Percentiles rank a stretch among this genome's conserved stretches.
phyloP scores from a whole-genome alignment of 2,888 invertebrate genomes.

The Argyresthia goedartella region DNA sequence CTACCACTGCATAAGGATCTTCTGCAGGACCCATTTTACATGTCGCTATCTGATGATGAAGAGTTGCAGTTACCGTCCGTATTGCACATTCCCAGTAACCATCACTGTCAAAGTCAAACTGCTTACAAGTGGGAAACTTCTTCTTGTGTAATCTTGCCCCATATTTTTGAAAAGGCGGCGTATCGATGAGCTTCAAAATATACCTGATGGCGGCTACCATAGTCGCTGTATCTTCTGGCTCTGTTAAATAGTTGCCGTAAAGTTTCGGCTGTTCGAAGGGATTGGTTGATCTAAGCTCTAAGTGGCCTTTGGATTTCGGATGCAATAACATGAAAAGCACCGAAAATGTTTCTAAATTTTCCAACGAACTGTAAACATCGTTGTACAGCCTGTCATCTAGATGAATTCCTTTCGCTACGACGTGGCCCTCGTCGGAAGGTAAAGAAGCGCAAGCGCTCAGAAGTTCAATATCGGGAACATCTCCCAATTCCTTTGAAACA shows the following conservation, averaged over 20 bases:
- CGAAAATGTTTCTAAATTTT: conserved; percentile 51
- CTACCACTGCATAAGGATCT: conserved; percentile 74
- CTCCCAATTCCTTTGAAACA: conserved; percentile 56
- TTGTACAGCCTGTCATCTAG: conserved; percentile 52
- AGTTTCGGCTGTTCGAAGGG: conserved; percentile 76
- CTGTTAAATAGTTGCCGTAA: conserved; percentile 79
- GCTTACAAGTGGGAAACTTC: conserved; percentile 67
- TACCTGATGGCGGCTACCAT: conserved; percentile 72
- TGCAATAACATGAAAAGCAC: conserved; percentile 70
- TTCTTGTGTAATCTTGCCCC: conserved; percentile 67
- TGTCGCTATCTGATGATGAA: conserved; percentile 78
- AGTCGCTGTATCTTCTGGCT: conserved; percentile 70
- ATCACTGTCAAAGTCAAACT: conserved; percentile 66
- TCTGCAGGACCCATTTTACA: conserved; percentile 76
- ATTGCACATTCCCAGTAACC: conserved; percentile 78
- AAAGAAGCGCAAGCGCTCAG: conserved; percentile 70
- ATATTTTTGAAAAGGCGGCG: conserved; percentile 71
- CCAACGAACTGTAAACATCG: conserved; percentile 44
- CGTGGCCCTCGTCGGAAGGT: conserved; percentile 63
- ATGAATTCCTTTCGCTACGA: conserved; percentile 46
- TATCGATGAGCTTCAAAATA: conserved; percentile 65
- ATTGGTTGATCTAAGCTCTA: conserved; percentile 74
- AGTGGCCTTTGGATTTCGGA: conserved; percentile 74
- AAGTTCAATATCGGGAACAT: conserved; percentile 76
- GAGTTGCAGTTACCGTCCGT: conserved; percentile 70